Conservation (phyloP, 2,797 vertebrate species). For the Eurystomus glaucurus region DNA sequence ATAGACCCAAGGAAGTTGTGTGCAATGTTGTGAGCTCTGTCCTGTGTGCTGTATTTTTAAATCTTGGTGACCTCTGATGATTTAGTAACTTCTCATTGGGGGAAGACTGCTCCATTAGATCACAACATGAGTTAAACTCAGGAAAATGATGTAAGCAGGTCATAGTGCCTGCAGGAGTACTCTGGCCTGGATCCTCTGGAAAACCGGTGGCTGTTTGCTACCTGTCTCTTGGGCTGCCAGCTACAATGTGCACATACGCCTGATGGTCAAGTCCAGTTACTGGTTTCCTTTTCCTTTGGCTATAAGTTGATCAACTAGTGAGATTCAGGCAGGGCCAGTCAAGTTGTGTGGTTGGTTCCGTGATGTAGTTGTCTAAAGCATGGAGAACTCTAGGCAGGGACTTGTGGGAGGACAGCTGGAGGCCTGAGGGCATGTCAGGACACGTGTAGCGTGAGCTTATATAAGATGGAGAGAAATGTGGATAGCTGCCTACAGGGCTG, state of each 20-base stretch:
- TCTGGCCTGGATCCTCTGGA: background rate
- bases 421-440: accelerated
- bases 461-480: background rate
- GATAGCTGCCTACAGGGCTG: background rate
- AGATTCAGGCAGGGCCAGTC: background rate
- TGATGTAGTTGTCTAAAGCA: background rate
- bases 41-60: background rate
- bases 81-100: background rate
- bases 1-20: background rate
- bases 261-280: background rate
- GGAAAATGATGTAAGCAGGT: background rate
- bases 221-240: background rate
- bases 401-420: background rate
- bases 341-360: background rate
- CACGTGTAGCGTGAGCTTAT: background rate
- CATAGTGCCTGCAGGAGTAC: background rate
- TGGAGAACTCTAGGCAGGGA: background rate
- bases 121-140: background rate
- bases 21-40: background rate
- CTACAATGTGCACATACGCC: background rate
- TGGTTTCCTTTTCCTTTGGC: background rate
- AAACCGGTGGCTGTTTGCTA: background rate
- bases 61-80: background rate
- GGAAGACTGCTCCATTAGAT: accelerated
- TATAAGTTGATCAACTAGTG: background rate